Percentiles rank a stretch among this genome's conserved stretches.
Evolutionary conservation across 2,888 invertebrate species (phyloP).

Genomic region (Phaedon cochleariae): DNA sequence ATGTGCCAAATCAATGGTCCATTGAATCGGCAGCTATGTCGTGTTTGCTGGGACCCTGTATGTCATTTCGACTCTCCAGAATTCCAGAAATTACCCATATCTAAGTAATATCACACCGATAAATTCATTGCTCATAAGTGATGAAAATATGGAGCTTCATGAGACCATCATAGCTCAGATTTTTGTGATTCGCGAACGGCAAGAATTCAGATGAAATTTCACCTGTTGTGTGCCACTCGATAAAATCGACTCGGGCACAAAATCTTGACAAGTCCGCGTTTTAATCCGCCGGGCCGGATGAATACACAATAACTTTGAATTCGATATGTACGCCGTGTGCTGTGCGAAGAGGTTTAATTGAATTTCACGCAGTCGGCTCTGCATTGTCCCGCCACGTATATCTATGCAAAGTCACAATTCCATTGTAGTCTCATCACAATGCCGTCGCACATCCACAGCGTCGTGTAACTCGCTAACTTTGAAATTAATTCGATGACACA

Average conservation of each 20-base stretch:
- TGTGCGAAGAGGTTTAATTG: constrained; percentile 54
- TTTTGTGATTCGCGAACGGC: too few species aligned
- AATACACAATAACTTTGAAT: constrained; percentile 56
- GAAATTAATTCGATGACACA: constrained; percentile 57
- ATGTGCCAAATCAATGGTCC: too few species aligned
- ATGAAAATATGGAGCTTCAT: too few species aligned
- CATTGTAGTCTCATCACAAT: constrained; percentile 56
- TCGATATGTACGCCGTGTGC: constrained; percentile 56
- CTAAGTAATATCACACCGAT: too few species aligned
- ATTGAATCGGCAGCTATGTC: too few species aligned
- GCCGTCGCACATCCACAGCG: constrained; percentile 52
- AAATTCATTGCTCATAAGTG: too few species aligned
- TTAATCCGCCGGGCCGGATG: constrained; percentile 33
- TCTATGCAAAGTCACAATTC: constrained; percentile 61
- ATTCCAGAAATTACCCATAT: too few species aligned
- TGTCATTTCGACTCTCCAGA: too few species aligned
- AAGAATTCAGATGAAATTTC: too few species aligned
- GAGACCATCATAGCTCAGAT: too few species aligned
- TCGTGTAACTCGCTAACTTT: constrained; percentile 54
- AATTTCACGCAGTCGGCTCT: constrained; percentile 54
- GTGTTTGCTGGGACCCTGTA: too few species aligned
- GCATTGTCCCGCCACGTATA: constrained; percentile 54
- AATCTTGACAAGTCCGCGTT: constrained; percentile 23
- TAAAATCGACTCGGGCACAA: constrained; percentile 28
- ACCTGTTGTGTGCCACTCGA: too few species aligned